Evolutionary conservation across 2,888 invertebrate species (phyloP), one percentile per base, ranked within the genome.

Genomic region (Acheta domesticus): DNA sequence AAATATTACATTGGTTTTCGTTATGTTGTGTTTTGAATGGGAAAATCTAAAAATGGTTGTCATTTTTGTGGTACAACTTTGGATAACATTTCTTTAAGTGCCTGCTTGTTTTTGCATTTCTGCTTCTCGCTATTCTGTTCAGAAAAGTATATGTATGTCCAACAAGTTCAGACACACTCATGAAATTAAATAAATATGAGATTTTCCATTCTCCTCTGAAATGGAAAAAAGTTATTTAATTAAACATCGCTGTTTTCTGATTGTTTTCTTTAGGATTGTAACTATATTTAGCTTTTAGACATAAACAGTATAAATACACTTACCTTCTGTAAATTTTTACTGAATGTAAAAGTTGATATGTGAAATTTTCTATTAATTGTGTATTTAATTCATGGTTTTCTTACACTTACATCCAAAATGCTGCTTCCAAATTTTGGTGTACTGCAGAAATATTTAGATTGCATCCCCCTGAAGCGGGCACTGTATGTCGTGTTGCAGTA

Each of bases 341-440:
- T 19, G 19, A 48, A 23, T 12, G 12, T 1, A 76, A 76, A 48
- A 76, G 36, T 76, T 23, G 76, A 76, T 76, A 23, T 16, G 76
- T 76, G 76, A 76, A 76, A 76, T 76, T 23, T 76, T 1, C 76
- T 76, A 76, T 76, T 48, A 76, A 76, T 76, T 76, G 76, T 2
- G 2, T 76, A 48, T 48, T 48, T 48, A 49, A 76, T 76, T n/a
- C 1, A 48, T 76, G 16, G 21, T 76, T 62, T 48, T 48, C 76
- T 48, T 48, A 76, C 76, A 19, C 48, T 48, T 76, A 48, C 36
- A 76, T n/a, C 76, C 76, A 19, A 48, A 76, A 76, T 48, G 49
- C 23, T 2, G 48, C 49, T 48, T 48, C n/a, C 36, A 20, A 75
- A 75, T 5, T 75, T 75, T 75, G n/a, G 5, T 21, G 23, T 19